These are phyloP conservation scores for Euschistus heros DNA, from an alignment of 1,140 invertebrate genomes.

Conservation along the genomic window DNA sequence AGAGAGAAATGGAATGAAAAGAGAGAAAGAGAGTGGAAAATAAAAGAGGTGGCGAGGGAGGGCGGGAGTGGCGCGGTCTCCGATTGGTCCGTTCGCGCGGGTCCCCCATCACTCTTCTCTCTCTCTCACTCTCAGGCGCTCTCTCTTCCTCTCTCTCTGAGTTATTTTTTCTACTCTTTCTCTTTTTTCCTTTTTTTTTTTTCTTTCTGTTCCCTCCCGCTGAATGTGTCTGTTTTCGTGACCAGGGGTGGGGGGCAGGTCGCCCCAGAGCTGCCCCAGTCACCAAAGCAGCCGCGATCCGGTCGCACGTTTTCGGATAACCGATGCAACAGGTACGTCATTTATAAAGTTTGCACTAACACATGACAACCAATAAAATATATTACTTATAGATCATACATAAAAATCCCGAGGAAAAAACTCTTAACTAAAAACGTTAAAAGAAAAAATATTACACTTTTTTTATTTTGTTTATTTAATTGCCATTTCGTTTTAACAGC, in stretches of 20 bases:
- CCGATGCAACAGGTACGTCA: slow-evolving; percentile 3
- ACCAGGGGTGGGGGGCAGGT: background rate
- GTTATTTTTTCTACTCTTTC: background rate
- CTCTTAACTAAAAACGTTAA: too few species aligned
- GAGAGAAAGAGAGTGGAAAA: slow-evolving; percentile 5
- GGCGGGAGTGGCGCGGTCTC: background rate
- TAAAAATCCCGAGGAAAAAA: too few species aligned
- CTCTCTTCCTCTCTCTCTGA: background rate
- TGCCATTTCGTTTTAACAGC: too few species aligned
- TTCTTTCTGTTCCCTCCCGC: background rate
- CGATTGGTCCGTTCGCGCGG: slow-evolving; percentile 1
- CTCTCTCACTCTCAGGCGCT: background rate
- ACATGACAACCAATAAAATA: too few species aligned
- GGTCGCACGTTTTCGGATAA: background rate
- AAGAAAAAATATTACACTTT: too few species aligned
- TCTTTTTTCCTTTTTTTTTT: background rate
- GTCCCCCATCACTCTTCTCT: background rate
- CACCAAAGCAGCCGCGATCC: background rate
- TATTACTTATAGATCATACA: too few species aligned
- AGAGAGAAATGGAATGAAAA: background rate
- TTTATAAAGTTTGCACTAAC: too few species aligned
- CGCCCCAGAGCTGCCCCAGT: background rate
- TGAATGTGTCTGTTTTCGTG: slow-evolving; percentile 2
- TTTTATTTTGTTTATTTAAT: too few species aligned
- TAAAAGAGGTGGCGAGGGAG: slow-evolving; percentile 7